Percentiles rank a stretch among this genome's conserved stretches.
These are phyloP conservation scores for Speoplatyrhinus poulsoni DNA, from an alignment of 2,113 vertebrate genomes.

Conservation along the genomic window DNA sequence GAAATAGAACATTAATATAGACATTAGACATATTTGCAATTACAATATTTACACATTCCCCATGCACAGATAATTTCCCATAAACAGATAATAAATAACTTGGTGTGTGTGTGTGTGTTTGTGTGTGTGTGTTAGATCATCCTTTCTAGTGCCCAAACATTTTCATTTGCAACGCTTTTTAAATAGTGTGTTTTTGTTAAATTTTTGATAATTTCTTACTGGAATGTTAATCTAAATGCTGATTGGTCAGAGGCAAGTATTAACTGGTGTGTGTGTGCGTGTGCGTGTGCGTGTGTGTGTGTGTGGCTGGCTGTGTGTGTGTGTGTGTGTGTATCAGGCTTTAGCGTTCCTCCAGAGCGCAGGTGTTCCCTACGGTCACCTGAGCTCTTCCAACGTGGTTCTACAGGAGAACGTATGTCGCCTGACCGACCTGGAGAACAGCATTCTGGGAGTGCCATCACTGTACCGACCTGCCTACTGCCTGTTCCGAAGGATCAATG, in stretches of 20 bases:
- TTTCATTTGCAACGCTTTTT: no score
- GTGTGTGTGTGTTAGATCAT: no score
- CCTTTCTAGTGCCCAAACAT: no score
- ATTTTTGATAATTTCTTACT: no score
- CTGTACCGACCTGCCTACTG: conserved; percentile 85
- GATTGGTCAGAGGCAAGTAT: neutral
- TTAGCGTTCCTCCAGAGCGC: conserved; percentile 92
- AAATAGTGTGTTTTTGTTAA: no score
- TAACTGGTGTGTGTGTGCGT: neutral
- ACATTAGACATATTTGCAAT: no score
- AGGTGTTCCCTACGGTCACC: conserved; percentile 89
- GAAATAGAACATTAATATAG: no score
- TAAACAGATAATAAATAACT: no score
- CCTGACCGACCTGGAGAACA: conserved; percentile 91
- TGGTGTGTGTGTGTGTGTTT: no score
- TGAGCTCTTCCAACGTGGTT: conserved; percentile 88
- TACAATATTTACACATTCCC: no score
- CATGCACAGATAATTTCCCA: no score
- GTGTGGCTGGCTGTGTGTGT: neutral
- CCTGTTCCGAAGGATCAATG: conserved; percentile 93
- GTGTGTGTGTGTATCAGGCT: conserved; percentile 69
- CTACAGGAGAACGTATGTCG: conserved; percentile 89
- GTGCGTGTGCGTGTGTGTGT: neutral
- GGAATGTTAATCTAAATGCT: neutral
- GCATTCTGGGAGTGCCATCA: conserved; percentile 89